A percentile compares a stretch with the other conserved stretches of the same genome.
Conservation (phyloP, 1,140 invertebrate species). For the Homalodisca vitripennis region DNA sequence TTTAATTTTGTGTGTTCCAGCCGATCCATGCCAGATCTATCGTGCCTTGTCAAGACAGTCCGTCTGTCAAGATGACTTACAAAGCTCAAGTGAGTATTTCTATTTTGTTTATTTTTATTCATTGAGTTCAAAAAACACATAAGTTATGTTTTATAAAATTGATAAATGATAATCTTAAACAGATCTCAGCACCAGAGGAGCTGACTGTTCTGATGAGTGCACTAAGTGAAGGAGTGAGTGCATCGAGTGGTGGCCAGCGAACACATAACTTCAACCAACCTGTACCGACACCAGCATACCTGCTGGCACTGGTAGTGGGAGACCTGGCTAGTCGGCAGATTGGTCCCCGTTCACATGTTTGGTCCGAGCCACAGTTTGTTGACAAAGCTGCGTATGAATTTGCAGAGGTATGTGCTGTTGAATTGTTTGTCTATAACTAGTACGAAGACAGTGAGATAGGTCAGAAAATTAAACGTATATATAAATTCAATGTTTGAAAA, state of each 20-base stretch:
- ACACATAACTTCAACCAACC: conserved; percentile 71
- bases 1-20: conserved; percentile 51
- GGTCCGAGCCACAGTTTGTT: conserved; percentile 85
- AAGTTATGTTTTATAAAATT: not conserved
- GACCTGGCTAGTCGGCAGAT: conserved; percentile 72
- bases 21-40: conserved; percentile 87
- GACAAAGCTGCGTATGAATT: conserved; percentile 87
- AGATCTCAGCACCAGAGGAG: conserved; percentile 71
- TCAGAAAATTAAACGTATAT: too few relatives aligned
- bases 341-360: conserved; percentile 79
- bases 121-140: too few relatives aligned
- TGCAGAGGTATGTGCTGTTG: conserved; percentile 56
- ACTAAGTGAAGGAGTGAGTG: conserved; percentile 53
- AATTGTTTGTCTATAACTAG: too few relatives aligned
- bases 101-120: not conserved
- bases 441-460: too few relatives aligned
- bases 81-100: conserved; percentile 65
- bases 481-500: too few relatives aligned
- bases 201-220: conserved; percentile 91
- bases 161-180: not conserved
- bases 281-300: conserved; percentile 71
- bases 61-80: conserved; percentile 86
- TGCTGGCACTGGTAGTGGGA: conserved; percentile 87
- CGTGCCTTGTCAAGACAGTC: conserved; percentile 92
- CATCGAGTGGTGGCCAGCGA: conserved; percentile 46